phyloP scores from a whole-genome alignment of 1,140 invertebrate genomes.

The Drosophila cardini region DNA sequence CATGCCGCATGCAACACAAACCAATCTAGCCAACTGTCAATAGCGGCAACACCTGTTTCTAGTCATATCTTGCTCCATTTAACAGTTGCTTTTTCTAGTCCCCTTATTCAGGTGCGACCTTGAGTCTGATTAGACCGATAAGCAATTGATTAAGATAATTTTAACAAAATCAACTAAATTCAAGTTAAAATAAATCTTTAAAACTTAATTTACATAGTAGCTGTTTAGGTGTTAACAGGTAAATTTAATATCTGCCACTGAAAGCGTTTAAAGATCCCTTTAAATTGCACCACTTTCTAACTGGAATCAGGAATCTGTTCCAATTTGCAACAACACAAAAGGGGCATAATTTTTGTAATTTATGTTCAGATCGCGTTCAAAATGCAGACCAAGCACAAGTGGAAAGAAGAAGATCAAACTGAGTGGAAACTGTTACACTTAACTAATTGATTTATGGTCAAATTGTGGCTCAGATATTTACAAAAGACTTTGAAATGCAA shows the following conservation, averaged over 20 bases:
- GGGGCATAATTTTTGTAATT: slow-evolving; percentile 62
- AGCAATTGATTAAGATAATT: slow-evolving; percentile 13
- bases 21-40: slow-evolving; percentile 74
- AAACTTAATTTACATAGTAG: neutral
- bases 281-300: slow-evolving; percentile 44
- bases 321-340: slow-evolving; percentile 71
- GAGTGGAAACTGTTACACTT: slow-evolving; percentile 62
- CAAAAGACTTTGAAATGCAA: slow-evolving; percentile 39
- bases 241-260: neutral
- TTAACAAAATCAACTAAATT: slow-evolving; percentile 39
- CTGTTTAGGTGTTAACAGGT: slow-evolving; percentile 39
- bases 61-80: slow-evolving; percentile 18
- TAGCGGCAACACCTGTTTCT: slow-evolving; percentile 68
- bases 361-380: slow-evolving; percentile 58
- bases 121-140: slow-evolving; percentile 34
- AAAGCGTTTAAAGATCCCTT: slow-evolving; percentile 44
- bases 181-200: neutral
- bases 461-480: slow-evolving; percentile 53
- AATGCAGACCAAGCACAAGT: slow-evolving; percentile 39
- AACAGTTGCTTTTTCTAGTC: slow-evolving; percentile 12
- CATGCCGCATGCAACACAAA: slow-evolving; percentile 69
- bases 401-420: slow-evolving; percentile 11
- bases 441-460: slow-evolving; percentile 74
- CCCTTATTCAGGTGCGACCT: slow-evolving; percentile 50
- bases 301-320: slow-evolving; percentile 28